Base-by-base conservation (phyloP, 2,888 invertebrate genomes). In the Himalopsyche tibetana region DNA sequence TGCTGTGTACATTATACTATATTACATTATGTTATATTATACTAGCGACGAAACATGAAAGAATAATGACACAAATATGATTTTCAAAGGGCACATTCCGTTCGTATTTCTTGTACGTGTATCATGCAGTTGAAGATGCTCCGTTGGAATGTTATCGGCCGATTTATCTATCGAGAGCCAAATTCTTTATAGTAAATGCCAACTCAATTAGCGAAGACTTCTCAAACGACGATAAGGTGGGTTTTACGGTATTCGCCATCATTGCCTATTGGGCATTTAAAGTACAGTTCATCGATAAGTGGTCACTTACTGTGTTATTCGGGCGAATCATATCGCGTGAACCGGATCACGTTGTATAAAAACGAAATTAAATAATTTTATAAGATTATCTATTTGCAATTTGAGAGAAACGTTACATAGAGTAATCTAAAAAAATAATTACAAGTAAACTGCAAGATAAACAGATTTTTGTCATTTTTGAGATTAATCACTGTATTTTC, bases 141-240 rank as follows among this genome's bases (percentile, higher is more conserved):
- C 74, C 38, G 38, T 74, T 74, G 74, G 74, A 74, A 74, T 74
- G 19, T 74, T 36, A 74, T 74, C 74, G 36, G 28, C 4, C 36
- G 74, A 74, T 74, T 38, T 74, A 74, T 74, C 74, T 74, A 15
- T 74, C 74, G 74, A 36, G 74, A 74, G 12, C 74, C 5, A 74
- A 74, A 74, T 74, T 74, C 28, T 74, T 74, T 69, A 38, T 36
- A 74, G 74, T 74, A 74, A 74, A 74, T 74, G 74, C 74, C 74
- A 74, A 74, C 74, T 74, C 74, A 74, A 74, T 74, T 74, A 74
- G 36, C 74, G 74, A 1, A 15, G 38, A 74, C 19, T 28, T 74
- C 9, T 74, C 38, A 38, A 74, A 38, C 15, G 74, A 38, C 28
- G 74, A 74, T 38, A 38, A 74, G 74, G 36, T 74, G 63, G 74